Base-by-base conservation (phyloP, 2,113 vertebrate species). In the Haliaeetus leucogaster region DNA sequence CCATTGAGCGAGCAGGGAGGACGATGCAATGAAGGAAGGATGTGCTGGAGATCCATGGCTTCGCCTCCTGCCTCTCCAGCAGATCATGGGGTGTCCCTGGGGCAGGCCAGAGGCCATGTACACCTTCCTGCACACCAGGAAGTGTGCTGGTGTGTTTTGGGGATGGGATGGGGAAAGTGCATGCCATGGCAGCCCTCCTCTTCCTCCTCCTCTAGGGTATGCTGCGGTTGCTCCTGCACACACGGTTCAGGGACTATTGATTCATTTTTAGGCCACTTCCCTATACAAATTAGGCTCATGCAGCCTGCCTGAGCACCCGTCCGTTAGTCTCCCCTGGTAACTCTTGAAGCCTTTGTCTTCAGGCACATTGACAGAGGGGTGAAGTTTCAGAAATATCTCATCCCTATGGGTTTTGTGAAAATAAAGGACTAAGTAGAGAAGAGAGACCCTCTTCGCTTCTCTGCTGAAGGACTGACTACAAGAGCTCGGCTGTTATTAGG, bases 361-460 rank as follows among this genome's bases (percentile, higher is more conserved):
- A 65, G 79, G 62, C 50, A 56, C 85, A 40, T 17, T 86, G 82
- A 58, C 48, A 86, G 82, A 77, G 45, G 79, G 86, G 66, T 72
- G 76, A 92, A 45, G 27, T 93, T 95, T 90, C 93, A 93, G 79
- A 82, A 92, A 86, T 76, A 72, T 52, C 77, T 91, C 82, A 78
- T 86, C 62, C 79, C 90, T 73, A 13, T 0, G 1, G 85, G 82
- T 65, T 95, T 80, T 76, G 71, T 82, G 90, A 59, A 95, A 93
- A 86, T 59, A 77, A 95, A 72, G 85, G 40, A 63, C 90, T 56
- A 29, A 52, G 79, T 12, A 68, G 79, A 86, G 92, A 85, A 93
- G 78, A 82, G 65, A 76, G 71, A 72, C 74, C 71, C 19, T 93
- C 90, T 88, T 77, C 1, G 14, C 53, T 86, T 65, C 84, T n/a